Evolutionary conservation across 1,140 invertebrate species (phyloP), one percentile per base, ranked within the genome.

Genomic region (Euwallacea fornicatus): DNA sequence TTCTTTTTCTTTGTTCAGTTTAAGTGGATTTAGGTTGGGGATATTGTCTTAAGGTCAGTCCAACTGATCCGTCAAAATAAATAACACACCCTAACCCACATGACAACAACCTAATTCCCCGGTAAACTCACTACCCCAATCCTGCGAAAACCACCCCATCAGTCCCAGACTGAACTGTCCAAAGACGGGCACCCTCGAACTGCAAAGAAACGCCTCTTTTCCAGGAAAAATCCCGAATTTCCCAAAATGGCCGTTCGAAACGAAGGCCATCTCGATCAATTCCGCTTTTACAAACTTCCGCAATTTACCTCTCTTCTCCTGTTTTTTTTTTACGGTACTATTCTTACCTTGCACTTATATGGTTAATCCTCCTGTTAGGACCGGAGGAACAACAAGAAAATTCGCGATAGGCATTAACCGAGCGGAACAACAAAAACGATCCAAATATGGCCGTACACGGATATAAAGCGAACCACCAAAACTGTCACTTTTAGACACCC

Each of bases 401-500:
- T 11, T 50, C 46, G 46, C 46, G 46, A 50, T 56, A 56, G 11
- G n/a, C 54, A 56, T 21, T 13, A 50, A 10, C 46, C 54, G 54
- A 56, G 8, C 54, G 54, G 3, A 56, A 69, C 55, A 69, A 63
- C 55, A 56, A 56, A 63, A 60, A 69, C 69, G 54, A 71, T 58
- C 60, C 61, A 71, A 71, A 71, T 71, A 71, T 71, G 69, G 69
- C 69, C 69, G 69, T 71, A 53, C 69, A 56, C 69, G 54, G 43
- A 71, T 10, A 65, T 56, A 61, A 63, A 69, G 41, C 53, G 46
- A 69, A 63, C 42, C 43, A 42, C 55, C 66, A 53, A 33, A 33
- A 33, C 21, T 33, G 21, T 33, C 21, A 33, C 21, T 33, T 33
- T 33, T 33, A 1, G 21, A 33, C 21, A 33, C 21, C 21, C 21